Evolutionary conservation across 2,113 vertebrate genomes (phyloP).

Genomic region (Labeo rohita): DNA sequence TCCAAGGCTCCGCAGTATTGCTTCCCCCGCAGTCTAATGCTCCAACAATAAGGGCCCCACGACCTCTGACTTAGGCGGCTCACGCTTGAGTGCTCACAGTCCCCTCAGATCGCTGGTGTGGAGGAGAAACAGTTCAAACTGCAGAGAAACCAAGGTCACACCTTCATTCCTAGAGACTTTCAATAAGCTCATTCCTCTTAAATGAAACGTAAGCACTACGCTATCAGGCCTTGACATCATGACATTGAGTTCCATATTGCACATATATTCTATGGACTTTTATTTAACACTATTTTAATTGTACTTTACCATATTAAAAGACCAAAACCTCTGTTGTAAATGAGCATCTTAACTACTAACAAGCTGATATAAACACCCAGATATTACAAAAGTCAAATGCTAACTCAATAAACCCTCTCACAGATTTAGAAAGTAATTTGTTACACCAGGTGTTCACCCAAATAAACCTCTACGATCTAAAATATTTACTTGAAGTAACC

Average conservation of each 20-base stretch:
- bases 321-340: not conserved
- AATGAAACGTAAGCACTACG: not conserved
- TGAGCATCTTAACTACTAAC: not conserved
- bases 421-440: not conserved
- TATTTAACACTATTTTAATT: not conserved
- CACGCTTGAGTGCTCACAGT: slow-evolving; percentile 38
- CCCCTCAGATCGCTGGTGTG: slow-evolving; percentile 35
- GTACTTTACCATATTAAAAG: not conserved
- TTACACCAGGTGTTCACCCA: not conserved
- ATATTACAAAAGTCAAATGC: not conserved
- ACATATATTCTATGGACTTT: not conserved
- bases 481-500: not conserved
- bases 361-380: not conserved
- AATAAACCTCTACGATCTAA: not conserved
- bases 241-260: not conserved
- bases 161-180: slow-evolving; percentile 26
- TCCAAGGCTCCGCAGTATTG: slow-evolving; percentile 47
- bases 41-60: slow-evolving; percentile 49
- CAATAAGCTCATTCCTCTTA: not conserved
- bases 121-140: slow-evolving; percentile 20
- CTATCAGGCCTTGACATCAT: not conserved
- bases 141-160: slow-evolving; percentile 6
- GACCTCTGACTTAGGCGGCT: slow-evolving; percentile 45
- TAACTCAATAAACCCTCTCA: not conserved
- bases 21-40: slow-evolving; percentile 50